Base-by-base conservation (phyloP, 2,113 vertebrate species). In the Catharus bicknelli region DNA sequence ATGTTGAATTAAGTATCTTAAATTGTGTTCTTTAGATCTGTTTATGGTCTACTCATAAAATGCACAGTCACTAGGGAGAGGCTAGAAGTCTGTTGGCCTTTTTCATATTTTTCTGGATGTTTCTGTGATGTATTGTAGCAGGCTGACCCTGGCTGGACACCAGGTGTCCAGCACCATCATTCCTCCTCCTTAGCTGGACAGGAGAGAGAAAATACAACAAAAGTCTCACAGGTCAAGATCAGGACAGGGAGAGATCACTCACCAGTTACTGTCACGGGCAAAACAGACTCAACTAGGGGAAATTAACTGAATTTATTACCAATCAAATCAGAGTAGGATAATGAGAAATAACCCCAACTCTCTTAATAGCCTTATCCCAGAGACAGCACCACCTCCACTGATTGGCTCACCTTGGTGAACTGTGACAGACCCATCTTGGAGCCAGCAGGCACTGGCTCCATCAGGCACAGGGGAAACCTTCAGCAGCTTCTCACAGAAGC, bases 341-440 rank as follows among this genome's bases (percentile, higher is more conserved):
- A 61, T 62, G 25, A 59, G 59, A 85, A 76, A 36, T 59, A 36
- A 59, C 4, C 20, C 9, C 21, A 59, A 67, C 32, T 67, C 26
- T 76, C 26, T 59, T 67, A 59, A 58, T 36, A 57, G 27, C 32
- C 10, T 61, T 47, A 23, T 61, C 27, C n/a, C 27, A 69, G n/a
- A 69, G 63, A 36, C n/a, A 18, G 27, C 27, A 10, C 23, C 22
- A 27, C 22, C 18, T n/a, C 64, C 18, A 23, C 18, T 53, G 47
- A 32, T 8, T 7, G 47, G 6, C 22, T 68, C 32, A 36, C 38
- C 27, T 54, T 53, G 10, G 47, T 15, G 47, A 61, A 30, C 26
- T 0, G 4, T n/a, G 22, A 27, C 53, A 51, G 21, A 48, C 17
- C 26, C 1, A 1, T 59, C 25, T 17, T 26, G 32, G 53, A 59